phyloP scores from a whole-genome alignment of 2,888 invertebrate genomes.

The Pecten maximus region DNA sequence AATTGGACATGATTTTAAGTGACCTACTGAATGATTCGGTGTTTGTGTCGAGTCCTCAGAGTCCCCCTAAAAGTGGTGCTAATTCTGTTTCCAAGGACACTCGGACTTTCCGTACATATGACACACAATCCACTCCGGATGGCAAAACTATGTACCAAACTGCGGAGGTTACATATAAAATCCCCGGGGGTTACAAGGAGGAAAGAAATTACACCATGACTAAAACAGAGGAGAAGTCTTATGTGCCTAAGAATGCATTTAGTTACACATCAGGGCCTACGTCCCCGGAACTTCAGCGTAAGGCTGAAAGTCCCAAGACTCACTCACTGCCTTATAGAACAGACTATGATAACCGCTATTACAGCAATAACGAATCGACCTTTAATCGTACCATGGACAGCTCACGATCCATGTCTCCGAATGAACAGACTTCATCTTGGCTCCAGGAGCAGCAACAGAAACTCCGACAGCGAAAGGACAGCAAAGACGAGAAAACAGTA shows the following conservation, averaged over 20 bases:
- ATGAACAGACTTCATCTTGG: slow-evolving; percentile 74
- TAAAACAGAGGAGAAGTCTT: slow-evolving; percentile 63
- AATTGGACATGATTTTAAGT: slow-evolving; percentile 80
- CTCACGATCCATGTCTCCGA: slow-evolving; percentile 63
- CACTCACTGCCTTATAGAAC: slow-evolving; percentile 74
- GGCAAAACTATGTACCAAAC: slow-evolving; percentile 73
- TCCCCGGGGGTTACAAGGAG: slow-evolving; percentile 70
- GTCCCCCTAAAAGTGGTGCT: slow-evolving; percentile 60
- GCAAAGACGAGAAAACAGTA: slow-evolving; percentile 64
- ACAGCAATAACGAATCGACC: slow-evolving; percentile 59
- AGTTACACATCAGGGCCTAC: slow-evolving; percentile 70
- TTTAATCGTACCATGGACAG: slow-evolving; percentile 66
- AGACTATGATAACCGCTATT: slow-evolving; percentile 74
- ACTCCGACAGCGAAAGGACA: slow-evolving; percentile 70
- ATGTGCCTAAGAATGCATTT: slow-evolving; percentile 74
- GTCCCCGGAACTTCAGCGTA: slow-evolving; percentile 62
- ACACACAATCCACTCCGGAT: slow-evolving; percentile 67
- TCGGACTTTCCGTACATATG: slow-evolving; percentile 69
- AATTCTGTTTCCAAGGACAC: slow-evolving; percentile 65
- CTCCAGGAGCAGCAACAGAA: slow-evolving; percentile 81
- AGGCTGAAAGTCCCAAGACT: slow-evolving; percentile 60
- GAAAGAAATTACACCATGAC: slow-evolving; percentile 73
- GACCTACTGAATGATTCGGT: slow-evolving; percentile 80
- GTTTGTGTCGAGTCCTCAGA: slow-evolving; percentile 66
- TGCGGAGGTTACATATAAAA: slow-evolving; percentile 75